Conservation (phyloP, 2,113 vertebrate genomes). For the Pterophyllum scalare region DNA sequence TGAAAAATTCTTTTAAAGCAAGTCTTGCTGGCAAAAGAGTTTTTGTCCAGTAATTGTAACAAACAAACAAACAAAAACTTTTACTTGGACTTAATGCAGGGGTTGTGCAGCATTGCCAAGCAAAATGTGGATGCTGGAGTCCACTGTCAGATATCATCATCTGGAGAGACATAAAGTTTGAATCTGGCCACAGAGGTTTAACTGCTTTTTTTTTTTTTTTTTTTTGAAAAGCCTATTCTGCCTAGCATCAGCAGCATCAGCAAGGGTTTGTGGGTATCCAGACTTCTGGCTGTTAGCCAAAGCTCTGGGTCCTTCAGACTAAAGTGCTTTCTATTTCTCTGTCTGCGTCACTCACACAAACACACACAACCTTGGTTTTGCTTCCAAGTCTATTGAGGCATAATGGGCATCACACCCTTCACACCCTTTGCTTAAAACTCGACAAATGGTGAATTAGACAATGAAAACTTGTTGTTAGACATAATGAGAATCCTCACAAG, state of each 20-base stretch:
- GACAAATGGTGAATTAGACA: not conserved
- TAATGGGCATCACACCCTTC: not conserved
- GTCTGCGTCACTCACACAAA: constrained; percentile 9
- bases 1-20: not conserved
- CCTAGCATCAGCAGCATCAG: constrained; percentile 43
- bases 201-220: not conserved
- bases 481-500: not conserved
- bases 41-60: not conserved
- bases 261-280: constrained; percentile 43
- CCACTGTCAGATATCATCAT: not conserved
- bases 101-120: not conserved
- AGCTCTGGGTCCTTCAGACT: constrained; percentile 36
- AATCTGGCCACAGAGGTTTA: constrained; percentile 12
- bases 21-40: not conserved
- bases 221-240: constrained; percentile 26
- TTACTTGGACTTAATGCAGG: not conserved
- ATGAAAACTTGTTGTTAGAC: not conserved
- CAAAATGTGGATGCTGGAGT: not conserved
- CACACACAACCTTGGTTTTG: constrained; percentile 2
- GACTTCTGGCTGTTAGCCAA: constrained; percentile 47
- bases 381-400: constrained; percentile 5
- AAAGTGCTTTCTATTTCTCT: constrained; percentile 36
- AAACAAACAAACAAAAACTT: not conserved
- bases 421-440: not conserved
- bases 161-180: not conserved